Percentiles rank a stretch among this genome's conserved stretches.
These are phyloP conservation scores for Aplysia californica DNA, from an alignment of 1,140 invertebrate genomes.

Conservation along the genomic window DNA sequence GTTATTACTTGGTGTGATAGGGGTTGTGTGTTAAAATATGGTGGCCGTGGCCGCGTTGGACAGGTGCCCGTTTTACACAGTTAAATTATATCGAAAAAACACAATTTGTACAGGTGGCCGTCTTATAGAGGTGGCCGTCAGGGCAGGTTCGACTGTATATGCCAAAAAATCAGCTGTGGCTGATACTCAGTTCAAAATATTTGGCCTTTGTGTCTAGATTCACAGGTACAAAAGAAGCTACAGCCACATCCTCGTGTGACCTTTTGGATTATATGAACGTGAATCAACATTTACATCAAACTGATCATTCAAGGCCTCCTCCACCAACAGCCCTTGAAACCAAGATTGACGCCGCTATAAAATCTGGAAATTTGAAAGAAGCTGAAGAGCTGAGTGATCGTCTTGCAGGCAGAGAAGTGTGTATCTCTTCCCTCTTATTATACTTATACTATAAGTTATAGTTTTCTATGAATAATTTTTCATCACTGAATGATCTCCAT, in stretches of 20 bases:
- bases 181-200: too few species aligned
- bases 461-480: too few species aligned
- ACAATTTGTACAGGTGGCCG: too few species aligned
- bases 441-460: too few species aligned
- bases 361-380: slow-evolving; percentile 39
- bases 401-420: slow-evolving; percentile 52
- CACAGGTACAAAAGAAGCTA: not conserved
- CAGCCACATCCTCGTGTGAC: slow-evolving; percentile 38
- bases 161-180: too few species aligned
- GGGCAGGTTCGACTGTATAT: too few species aligned
- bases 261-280: slow-evolving; percentile 43
- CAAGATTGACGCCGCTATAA: slow-evolving; percentile 46
- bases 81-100: too few species aligned
- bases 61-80: too few species aligned
- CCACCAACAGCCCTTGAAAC: slow-evolving; percentile 46
- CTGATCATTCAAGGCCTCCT: slow-evolving; percentile 38
- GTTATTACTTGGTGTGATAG: too few species aligned
- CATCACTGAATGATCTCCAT: not conserved
- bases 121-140: too few species aligned
- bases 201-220: not conserved
- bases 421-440: not conserved
- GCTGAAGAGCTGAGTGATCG: slow-evolving; percentile 55
- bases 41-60: too few species aligned
- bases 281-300: slow-evolving; percentile 48
- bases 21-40: too few species aligned